Percentiles rank a stretch among this genome's conserved stretches.
phyloP scores from a whole-genome alignment of 2,113 vertebrate genomes.

The Pseudopipra pipra region DNA sequence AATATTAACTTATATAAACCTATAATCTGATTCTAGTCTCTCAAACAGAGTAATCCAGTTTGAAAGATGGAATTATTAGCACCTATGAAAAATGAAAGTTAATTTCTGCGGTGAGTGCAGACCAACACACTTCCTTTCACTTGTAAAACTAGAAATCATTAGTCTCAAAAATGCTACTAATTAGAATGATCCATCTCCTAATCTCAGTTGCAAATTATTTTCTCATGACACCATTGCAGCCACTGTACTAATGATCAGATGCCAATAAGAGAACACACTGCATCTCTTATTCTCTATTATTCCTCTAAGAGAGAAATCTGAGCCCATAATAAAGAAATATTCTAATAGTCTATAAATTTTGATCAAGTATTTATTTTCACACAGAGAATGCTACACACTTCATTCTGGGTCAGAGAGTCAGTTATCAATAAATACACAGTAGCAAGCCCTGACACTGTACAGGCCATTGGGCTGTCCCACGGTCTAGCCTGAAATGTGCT shows the following conservation, averaged over 20 bases:
- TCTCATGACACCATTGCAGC: background rate
- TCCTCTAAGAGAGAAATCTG: background rate
- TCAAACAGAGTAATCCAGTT: background rate
- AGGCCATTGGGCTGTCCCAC: background rate
- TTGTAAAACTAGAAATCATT: background rate
- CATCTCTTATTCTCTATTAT: background rate
- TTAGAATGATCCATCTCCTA: background rate
- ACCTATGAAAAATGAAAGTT: background rate
- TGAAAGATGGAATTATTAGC: background rate
- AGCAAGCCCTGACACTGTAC: background rate
- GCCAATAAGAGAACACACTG: background rate
- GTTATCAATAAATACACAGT: background rate
- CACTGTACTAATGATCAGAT: background rate
- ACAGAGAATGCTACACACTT: background rate
- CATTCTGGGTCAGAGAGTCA: background rate
- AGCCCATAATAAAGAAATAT: background rate
- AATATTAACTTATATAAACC: background rate
- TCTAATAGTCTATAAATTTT: background rate
- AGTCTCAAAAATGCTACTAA: background rate
- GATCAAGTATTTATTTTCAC: background rate
- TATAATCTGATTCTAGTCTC: background rate
- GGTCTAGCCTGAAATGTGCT: background rate
- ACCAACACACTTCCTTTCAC: background rate
- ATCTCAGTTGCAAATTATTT: background rate
- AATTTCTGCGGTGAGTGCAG: background rate